phyloP scores from a whole-genome alignment of 1,140 invertebrate species.

The Drosophila kanapiae region DNA sequence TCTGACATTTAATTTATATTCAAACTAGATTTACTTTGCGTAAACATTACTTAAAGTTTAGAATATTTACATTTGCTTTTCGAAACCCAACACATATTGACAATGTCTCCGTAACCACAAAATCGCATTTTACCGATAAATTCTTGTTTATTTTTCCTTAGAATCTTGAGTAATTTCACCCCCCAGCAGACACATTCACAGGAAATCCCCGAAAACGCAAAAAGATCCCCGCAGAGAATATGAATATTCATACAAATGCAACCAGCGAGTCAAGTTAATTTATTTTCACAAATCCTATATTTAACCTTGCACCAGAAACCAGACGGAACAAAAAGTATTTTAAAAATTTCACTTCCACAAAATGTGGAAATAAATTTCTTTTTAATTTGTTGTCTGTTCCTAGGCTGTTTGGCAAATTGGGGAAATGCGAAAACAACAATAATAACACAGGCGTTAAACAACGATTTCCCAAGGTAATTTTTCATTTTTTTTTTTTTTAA shows the following conservation, averaged over 20 bases:
- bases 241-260: conserved; percentile 16
- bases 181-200: conserved; percentile 8
- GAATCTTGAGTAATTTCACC: background rate
- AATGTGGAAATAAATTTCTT: conserved; percentile 37
- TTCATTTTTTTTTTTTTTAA: background rate
- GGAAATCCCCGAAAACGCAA: conserved; percentile 28
- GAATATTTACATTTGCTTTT: conserved; percentile 3
- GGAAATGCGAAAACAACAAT: conserved; percentile 29
- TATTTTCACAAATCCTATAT: conserved; percentile 28
- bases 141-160: conserved; percentile 14
- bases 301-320: conserved; percentile 9
- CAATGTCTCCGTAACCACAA: background rate
- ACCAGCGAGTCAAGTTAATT: conserved; percentile 24
- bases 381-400: conserved; percentile 41
- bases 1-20: conserved; percentile 17
- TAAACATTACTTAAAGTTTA: conserved; percentile 1
- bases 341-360: conserved; percentile 41
- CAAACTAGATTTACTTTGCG: background rate
- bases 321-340: background rate
- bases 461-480: conserved; percentile 31
- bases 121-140: background rate
- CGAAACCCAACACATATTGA: background rate
- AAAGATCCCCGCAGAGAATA: conserved; percentile 22
- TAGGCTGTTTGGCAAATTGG: conserved; percentile 40
- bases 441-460: conserved; percentile 7